phyloP scores from a whole-genome alignment of 2,797 vertebrate species.

The Micropoecilia bifurca region DNA sequence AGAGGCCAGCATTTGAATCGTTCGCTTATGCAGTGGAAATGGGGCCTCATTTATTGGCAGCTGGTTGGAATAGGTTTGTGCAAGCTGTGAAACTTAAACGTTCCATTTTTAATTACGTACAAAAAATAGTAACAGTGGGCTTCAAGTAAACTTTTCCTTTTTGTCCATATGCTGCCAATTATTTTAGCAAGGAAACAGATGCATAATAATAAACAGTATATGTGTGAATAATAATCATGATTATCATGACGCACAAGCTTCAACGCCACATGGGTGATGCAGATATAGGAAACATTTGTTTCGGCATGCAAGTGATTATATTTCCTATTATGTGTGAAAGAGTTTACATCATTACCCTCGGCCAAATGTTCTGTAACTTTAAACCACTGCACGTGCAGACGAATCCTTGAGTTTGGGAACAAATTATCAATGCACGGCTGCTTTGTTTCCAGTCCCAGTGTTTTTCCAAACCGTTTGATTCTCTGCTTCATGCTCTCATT shows the following conservation, averaged over 20 bases:
- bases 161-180: conserved; percentile 46
- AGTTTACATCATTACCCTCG: conserved; percentile 47
- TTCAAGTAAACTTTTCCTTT: conserved; percentile 20
- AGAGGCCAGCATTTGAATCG: conserved; percentile 64
- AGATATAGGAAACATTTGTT: conserved; percentile 43
- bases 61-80: conserved; percentile 56
- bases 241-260: conserved; percentile 42
- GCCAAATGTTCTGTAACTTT: conserved; percentile 64
- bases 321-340: conserved; percentile 48
- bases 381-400: conserved; percentile 36
- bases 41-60: conserved; percentile 56
- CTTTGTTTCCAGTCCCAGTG: conserved; percentile 71
- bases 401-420: conserved; percentile 54
- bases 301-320: conserved; percentile 13
- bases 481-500: conserved; percentile 83
- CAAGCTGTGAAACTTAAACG: conserved; percentile 50
- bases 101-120: conserved; percentile 57
- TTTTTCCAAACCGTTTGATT: conserved; percentile 77
- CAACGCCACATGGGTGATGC: conserved; percentile 23
- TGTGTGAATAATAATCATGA: conserved; percentile 40
- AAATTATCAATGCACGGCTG: conserved; percentile 60
- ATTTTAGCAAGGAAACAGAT: conserved; percentile 59
- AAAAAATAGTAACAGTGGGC: conserved; percentile 25
- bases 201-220: conserved; percentile 41
- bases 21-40: conserved; percentile 62